Conservation (phyloP, 2,797 vertebrate genomes). For the Tachyglossus aculeatus region DNA sequence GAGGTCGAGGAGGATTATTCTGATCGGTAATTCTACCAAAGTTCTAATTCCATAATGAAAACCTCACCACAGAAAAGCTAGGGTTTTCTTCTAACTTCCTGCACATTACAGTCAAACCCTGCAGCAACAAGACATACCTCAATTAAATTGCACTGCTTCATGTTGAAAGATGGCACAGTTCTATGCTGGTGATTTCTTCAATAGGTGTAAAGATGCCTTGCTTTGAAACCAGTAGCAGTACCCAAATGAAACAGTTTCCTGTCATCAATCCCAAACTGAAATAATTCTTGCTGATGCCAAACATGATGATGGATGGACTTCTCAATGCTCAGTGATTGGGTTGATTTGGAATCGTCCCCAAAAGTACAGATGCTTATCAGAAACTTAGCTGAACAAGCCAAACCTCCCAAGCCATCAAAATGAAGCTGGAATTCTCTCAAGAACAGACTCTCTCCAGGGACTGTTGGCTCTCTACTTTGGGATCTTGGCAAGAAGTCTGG, state of each 20-base stretch:
- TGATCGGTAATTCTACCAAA: conserved; percentile 40
- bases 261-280: background rate
- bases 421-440: conserved; percentile 60
- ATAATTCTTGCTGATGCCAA: conserved; percentile 7
- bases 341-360: conserved; percentile 66
- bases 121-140: background rate
- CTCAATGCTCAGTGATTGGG: conserved; percentile 27
- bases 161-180: background rate
- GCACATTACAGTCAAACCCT: background rate
- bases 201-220: background rate
- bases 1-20: background rate
- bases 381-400: conserved; percentile 67
- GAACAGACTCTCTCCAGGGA: conserved; percentile 61
- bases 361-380: conserved; percentile 58
- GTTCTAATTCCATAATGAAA: conserved; percentile 37
- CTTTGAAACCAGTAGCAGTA: conserved; percentile 40
- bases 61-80: background rate
- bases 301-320: background rate
- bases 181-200: background rate
- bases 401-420: conserved; percentile 60
- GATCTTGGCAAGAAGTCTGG: background rate
- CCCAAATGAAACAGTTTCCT: conserved; percentile 30
- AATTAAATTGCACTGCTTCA: conserved; percentile 3
- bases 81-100: conserved; percentile 4
- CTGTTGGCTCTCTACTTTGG: conserved; percentile 34